phyloP scores from a whole-genome alignment of 2,113 vertebrate genomes.

The Oncorhynchus nerka region DNA sequence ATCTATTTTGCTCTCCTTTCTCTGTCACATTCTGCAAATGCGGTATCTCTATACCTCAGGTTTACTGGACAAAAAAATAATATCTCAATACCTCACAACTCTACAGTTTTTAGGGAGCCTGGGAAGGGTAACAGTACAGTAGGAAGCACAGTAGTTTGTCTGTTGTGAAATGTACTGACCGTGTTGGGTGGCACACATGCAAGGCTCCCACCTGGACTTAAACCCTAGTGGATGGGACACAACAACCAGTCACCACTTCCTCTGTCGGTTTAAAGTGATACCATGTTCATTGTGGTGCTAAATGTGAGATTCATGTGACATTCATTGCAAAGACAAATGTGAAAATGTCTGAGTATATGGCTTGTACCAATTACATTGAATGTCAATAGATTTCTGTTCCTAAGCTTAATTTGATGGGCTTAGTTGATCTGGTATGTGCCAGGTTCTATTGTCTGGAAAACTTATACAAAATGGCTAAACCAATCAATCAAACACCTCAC shows the following conservation, averaged over 20 bases:
- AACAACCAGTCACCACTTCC: slow-evolving; percentile 8
- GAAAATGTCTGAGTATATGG: slow-evolving; percentile 37
- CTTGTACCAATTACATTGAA: slow-evolving; percentile 48
- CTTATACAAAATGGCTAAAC: background rate
- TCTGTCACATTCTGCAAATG: slow-evolving; percentile 86
- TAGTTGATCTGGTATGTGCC: background rate
- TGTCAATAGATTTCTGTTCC: slow-evolving; percentile 41
- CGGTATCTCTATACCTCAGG: slow-evolving; percentile 92
- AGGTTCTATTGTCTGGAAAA: background rate
- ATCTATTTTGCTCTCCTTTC: slow-evolving; percentile 68
- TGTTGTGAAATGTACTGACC: slow-evolving; percentile 9
- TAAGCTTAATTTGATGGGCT: background rate
- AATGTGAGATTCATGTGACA: no score
- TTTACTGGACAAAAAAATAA: slow-evolving; percentile 87
- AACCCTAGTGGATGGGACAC: slow-evolving; percentile 65
- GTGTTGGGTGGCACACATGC: slow-evolving; percentile 49
- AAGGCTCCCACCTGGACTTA: slow-evolving; percentile 75
- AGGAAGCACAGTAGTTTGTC: background rate
- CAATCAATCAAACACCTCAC: slow-evolving; percentile 2
- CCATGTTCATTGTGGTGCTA: background rate
- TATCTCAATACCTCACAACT: slow-evolving; percentile 85
- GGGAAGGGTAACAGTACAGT: slow-evolving; percentile 30
- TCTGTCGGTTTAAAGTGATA: slow-evolving; percentile 42
- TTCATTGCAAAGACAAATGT: no score
- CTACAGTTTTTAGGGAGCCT: slow-evolving; percentile 74